A percentile compares a stretch with the other conserved stretches of the same genome.
phyloP scores from a whole-genome alignment of 2,888 invertebrate species.

The Nebria salina region DNA sequence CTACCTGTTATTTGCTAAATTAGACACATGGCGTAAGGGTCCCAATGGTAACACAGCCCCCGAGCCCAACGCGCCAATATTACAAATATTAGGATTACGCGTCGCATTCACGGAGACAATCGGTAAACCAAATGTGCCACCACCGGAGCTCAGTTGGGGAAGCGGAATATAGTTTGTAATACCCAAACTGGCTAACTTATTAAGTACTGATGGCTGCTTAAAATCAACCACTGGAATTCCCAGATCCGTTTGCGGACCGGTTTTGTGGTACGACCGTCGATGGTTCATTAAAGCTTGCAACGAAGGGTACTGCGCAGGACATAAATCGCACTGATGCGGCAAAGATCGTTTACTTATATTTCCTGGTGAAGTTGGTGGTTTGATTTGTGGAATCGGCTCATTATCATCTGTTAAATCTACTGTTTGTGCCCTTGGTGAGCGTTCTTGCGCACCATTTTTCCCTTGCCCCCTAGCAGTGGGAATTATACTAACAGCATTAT shows the following conservation, averaged over 20 bases:
- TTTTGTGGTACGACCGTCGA: constrained; percentile 71
- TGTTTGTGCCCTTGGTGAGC: constrained; percentile 57
- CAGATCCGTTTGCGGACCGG: constrained; percentile 69
- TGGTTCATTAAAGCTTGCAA: constrained; percentile 69
- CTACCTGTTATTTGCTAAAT: neutral
- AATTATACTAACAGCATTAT: constrained; percentile 71
- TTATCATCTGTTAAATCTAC: constrained; percentile 67
- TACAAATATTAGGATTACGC: constrained; percentile 68
- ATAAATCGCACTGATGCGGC: constrained; percentile 73
- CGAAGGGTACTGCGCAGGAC: constrained; percentile 78
- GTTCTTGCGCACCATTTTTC: constrained; percentile 10
- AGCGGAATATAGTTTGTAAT: constrained; percentile 80
- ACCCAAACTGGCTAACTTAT: constrained; percentile 72
- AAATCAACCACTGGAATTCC: constrained; percentile 79
- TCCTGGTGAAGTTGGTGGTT: constrained; percentile 63
- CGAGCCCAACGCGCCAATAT: constrained; percentile 73
- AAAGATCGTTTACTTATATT: constrained; percentile 60
- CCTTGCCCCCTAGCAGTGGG: constrained; percentile 59
- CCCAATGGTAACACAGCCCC: constrained; percentile 77
- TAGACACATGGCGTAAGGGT: constrained; percentile 71
- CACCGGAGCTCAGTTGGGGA: constrained; percentile 64
- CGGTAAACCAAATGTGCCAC: constrained; percentile 76
- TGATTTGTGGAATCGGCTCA: constrained; percentile 58
- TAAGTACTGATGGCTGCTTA: constrained; percentile 73
- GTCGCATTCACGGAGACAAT: constrained; percentile 74